Base-by-base conservation (phyloP, 2,888 invertebrate genomes). In the Hermaeophaga mercurialis region DNA sequence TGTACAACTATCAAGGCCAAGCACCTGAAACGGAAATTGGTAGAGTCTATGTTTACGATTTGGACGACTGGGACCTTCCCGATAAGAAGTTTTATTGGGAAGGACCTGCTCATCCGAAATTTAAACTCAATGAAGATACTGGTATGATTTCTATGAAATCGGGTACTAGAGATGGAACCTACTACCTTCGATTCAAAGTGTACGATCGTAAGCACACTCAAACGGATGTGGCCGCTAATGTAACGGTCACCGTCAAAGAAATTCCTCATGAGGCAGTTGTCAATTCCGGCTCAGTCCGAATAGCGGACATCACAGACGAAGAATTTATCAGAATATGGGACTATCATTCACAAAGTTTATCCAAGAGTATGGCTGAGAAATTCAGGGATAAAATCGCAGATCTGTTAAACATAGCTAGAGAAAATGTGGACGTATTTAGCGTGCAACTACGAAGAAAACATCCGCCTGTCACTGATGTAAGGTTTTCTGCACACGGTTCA, bases 1-100 rank as follows among this genome's bases (percentile, higher is more conserved):
- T 97, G 1, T 98, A 98, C 79, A 97, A 96, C 79, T 99, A 98
- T 69, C 85, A 92, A 84, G 74, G 73, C 11, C 72, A 73, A 58
- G 72, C 73, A 14, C 73, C 73, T 19, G 73, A 74, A 62, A 74
- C 73, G 8, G 92, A 74, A 63, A 73, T 74, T 22, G 73, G 73
- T 90, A 18, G 93, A 91, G 98, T 98, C 5, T 97, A 96, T 77
- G 97, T 98, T 0, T 94, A 94, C 73, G 99, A 99, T 79, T 81
- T 93, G 63, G 99, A 99, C 77, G 99, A 99, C 76, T 99, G 98
- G 98, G 99, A 99, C 80, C 80, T 96, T 62, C 93, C 92, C 0
- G 97, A 98, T 76, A 99, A 99, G 78, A 94, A 92, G 71, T 99
- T 96, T 81, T 94, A 92, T 74, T 96, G 95, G 94, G 94, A 94